A percentile compares a stretch with the other conserved stretches of the same genome.
These are phyloP conservation scores for Harlomillsia oculata DNA, from an alignment of 1,140 invertebrate species.

Conservation along the genomic window DNA sequence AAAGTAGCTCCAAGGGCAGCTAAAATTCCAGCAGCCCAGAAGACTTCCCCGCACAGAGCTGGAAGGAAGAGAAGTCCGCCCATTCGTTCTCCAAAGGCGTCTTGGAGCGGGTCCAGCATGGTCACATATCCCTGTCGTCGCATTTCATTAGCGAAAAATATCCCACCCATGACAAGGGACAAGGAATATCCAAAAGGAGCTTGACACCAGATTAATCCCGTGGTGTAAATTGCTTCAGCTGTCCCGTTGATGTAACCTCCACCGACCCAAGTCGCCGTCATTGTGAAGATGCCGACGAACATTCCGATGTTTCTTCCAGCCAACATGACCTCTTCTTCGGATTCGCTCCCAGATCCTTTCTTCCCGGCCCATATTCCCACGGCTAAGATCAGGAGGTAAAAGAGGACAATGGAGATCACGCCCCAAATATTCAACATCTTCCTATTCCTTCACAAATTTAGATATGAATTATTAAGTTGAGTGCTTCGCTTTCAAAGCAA, in stretches of 20 bases:
- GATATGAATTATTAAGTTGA: no score
- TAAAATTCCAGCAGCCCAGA: conserved; percentile 65
- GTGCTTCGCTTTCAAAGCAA: no score
- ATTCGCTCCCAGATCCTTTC: conserved; percentile 46
- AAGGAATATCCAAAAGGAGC: conserved; percentile 71
- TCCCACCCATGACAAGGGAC: conserved; percentile 60
- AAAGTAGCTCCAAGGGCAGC: conserved; percentile 63
- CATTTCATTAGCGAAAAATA: conserved; percentile 72
- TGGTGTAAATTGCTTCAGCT: conserved; percentile 60
- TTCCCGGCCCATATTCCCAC: conserved; percentile 68
- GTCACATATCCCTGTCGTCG: conserved; percentile 70
- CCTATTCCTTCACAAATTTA: no score
- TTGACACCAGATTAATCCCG: conserved; percentile 64
- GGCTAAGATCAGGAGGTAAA: conserved; percentile 57
- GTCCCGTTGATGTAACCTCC: conserved; percentile 76
- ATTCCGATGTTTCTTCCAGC: conserved; percentile 66
- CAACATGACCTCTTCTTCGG: conserved; percentile 60
- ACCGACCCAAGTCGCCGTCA: conserved; percentile 62
- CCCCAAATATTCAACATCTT: conserved; percentile 50
- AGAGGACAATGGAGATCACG: conserved; percentile 56
- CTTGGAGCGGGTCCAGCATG: conserved; percentile 74
- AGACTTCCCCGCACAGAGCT: conserved; percentile 66
- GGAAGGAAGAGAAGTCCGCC: conserved; percentile 69
- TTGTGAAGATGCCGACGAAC: conserved; percentile 66
- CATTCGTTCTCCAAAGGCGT: conserved; percentile 62